Evolutionary conservation across 2,113 vertebrate genomes (phyloP), one percentile per base, ranked within the genome.

Genomic region (Perognathus longimembris): DNA sequence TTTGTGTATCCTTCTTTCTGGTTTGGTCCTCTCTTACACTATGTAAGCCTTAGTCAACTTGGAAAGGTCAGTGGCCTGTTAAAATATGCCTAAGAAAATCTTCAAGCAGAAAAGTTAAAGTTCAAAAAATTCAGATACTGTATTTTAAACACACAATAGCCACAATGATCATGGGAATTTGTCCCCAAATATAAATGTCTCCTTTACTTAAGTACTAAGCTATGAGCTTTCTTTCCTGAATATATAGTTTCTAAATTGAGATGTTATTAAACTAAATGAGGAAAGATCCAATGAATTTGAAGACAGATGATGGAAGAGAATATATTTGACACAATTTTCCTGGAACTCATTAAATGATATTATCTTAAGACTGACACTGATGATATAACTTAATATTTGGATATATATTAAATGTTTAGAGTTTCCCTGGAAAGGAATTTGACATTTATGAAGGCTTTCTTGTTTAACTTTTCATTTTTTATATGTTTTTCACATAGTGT

Each of bases 381-480:
- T 36, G 63, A 36, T 17, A 50, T 77, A 61, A 6, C 10, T 69
- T 89, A 85, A 38, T 14, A 77, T 89, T 85, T 84, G 83, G 7
- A 42, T 75, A 88, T 70, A 75, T 80, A 32, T 70, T 79, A 20
- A 64, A 80, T n/a, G 40, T 82, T 14, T 54, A 85, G n/a, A 82
- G 40, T 45, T 24, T 38, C 20, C 3, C 67, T 36, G 17, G 17
- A 4, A 66, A 15, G 3, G 74, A 93, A 88, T 84, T 91, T 93
- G 76, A 91, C 83, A 95, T 85, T 40, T 76, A 80, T 34, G 83
- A 83, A 67, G 50, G 17, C 78, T 91, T 66, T 59, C 54, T 5
- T 22, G 3, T 63, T 88, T 92, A 70, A 17, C 36, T 85, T 95
- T 91, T 82, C 28, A 91, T 79, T 93, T 30, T 89, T 36, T 54